phyloP scores from a whole-genome alignment of 2,888 invertebrate genomes.

The Monopis laevigella region DNA sequence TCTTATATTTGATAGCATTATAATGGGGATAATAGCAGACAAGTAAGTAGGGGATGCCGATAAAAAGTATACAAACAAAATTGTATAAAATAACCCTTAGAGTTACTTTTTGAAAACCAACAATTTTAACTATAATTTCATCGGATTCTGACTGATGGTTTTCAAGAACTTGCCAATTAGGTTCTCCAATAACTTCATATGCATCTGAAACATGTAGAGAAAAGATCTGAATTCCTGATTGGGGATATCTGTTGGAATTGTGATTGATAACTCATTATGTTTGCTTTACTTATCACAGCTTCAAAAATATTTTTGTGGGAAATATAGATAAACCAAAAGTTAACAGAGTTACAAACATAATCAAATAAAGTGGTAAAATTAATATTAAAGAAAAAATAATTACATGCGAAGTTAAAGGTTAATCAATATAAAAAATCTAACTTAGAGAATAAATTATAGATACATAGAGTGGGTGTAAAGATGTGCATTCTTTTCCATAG shows the following conservation, averaged over 20 bases:
- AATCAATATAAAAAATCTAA: not conserved
- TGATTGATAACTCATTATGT: constrained; percentile 14
- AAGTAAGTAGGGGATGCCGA: constrained; percentile 67
- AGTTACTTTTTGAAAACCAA: constrained; percentile 58
- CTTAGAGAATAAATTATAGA: no score
- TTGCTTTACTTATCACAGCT: constrained; percentile 1
- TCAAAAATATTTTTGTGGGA: no score
- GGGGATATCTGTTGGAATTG: constrained; percentile 30
- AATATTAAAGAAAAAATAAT: not conserved
- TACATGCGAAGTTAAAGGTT: not conserved
- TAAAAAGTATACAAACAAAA: constrained; percentile 50
- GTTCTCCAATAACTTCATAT: constrained; percentile 66
- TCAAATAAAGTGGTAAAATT: no score
- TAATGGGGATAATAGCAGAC: constrained; percentile 65
- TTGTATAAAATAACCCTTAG: constrained; percentile 55
- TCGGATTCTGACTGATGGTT: constrained; percentile 42
- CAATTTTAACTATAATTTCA: constrained; percentile 55
- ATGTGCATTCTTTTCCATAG: no score
- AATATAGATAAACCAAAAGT: no score
- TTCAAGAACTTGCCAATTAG: constrained; percentile 60
- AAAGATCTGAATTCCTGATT: constrained; percentile 24
- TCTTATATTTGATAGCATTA: constrained; percentile 60
- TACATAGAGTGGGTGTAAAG: no score
- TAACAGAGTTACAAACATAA: no score
- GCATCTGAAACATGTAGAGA: constrained; percentile 45